Base-by-base conservation (phyloP, 2,888 invertebrate genomes). In the Agriotes lineatus region DNA sequence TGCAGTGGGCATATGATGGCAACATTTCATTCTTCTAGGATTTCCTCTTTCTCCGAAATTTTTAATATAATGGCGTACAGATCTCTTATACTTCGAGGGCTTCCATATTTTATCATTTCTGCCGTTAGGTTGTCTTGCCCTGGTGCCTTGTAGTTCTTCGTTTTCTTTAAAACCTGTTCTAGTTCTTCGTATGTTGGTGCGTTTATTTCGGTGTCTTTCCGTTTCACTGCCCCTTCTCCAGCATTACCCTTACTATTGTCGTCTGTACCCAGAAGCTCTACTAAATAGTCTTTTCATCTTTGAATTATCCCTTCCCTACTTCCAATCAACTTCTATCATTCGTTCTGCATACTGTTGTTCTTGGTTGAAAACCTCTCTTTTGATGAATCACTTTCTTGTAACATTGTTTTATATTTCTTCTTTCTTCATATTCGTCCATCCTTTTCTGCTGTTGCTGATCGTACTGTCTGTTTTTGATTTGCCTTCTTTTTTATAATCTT, bases 131-230 rank as follows among this genome's bases (percentile, higher is more conserved):
- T 19, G 10, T 44, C 44, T 18, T 44, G 44, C 19, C 2, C 44
- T 44, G 44, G 44, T 44, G 44, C 44, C 16, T 44, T 44, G 44
- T 44, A 44, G 18, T 44, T 44, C 19, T 44, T 44, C 4, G 14
- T 44, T 44, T 18, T 6, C 9, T 7, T 44, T 18, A 44, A 18
- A 18, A 44, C 44, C 19, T 44, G 44, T 18, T 44, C 44, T 44
- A 44, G 7, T 18, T 44, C 18, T 44, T 44, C 44, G 19, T 44
- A 12, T 16, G 44, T 44, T 19, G 44, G 37, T 12, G 12, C 37
- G 5, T 39, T 39, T 39, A 39, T 12, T 39, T 39, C 37, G n/a
- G 37, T 39, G n/a, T 9, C 37, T 7, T 44, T 10, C 7, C 19
- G 44, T 1, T 44, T 2, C 44, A 19, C 5, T 44, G 44, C 14